Percentiles rank a stretch among this genome's conserved stretches.
These are phyloP conservation scores for Percopsis omiscomaycus DNA, from an alignment of 2,797 vertebrate genomes.

Conservation along the genomic window DNA sequence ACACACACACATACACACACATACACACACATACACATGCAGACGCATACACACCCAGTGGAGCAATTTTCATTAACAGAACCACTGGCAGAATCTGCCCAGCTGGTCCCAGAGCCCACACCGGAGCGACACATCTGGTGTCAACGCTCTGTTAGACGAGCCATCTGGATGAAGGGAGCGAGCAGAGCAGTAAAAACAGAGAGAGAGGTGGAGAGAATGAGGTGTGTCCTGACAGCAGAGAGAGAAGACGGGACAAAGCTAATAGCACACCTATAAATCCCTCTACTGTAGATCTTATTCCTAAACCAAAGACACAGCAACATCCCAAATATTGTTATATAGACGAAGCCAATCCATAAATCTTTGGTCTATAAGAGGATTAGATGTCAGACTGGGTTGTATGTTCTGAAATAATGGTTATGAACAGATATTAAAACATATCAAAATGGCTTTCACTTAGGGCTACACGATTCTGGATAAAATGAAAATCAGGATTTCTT, in stretches of 20 bases:
- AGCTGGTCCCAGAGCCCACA: slow-evolving; percentile 78
- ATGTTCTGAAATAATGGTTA: slow-evolving; percentile 65
- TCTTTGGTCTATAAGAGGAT: slow-evolving; percentile 68
- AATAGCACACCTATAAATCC: not conserved
- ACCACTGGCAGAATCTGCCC: slow-evolving; percentile 78
- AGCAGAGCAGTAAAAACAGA: slow-evolving; percentile 31
- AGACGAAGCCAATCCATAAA: slow-evolving; percentile 50
- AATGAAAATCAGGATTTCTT: no score
- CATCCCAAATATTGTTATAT: no score
- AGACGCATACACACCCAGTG: slow-evolving; percentile 28
- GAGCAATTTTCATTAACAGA: slow-evolving; percentile 79
- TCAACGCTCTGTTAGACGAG: slow-evolving; percentile 73
- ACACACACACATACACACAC: slow-evolving; percentile 22
- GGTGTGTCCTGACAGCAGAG: slow-evolving; percentile 43
- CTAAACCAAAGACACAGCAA: no score
- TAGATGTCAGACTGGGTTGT: slow-evolving; percentile 67
- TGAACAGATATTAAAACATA: slow-evolving; percentile 61
- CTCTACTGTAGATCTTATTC: no score
- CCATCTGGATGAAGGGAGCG: slow-evolving; percentile 71
- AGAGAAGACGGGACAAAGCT: slow-evolving; percentile 30
- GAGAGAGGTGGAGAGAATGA: slow-evolving; percentile 24
- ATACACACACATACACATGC: slow-evolving; percentile 12
- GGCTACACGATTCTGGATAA: no score
- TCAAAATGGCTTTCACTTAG: slow-evolving; percentile 53
- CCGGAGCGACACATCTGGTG: slow-evolving; percentile 81